Percentiles rank a stretch among this genome's conserved stretches.
Conservation (phyloP, 1,140 invertebrate genomes). For the Drosophila miranda region DNA sequence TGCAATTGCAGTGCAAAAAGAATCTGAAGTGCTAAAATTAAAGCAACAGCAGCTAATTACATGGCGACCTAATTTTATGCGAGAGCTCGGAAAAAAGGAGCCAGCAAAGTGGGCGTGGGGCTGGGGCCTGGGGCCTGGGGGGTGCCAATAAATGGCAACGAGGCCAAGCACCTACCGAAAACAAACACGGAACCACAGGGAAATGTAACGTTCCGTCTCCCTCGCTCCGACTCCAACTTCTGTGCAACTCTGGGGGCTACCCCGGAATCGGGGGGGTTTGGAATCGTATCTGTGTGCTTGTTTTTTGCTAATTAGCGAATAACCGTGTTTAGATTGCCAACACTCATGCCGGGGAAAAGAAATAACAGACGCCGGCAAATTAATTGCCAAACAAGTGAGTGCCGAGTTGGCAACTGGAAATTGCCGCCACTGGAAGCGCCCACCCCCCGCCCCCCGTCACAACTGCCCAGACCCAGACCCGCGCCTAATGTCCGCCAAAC, state of each 20-base stretch:
- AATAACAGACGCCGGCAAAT: constrained; percentile 78
- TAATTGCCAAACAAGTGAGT: constrained; percentile 81
- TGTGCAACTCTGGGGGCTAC: too few species aligned
- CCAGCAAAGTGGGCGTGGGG: neutral
- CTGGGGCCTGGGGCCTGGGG: constrained; percentile 5
- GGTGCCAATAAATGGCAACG: constrained; percentile 76
- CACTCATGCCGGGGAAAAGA: constrained; percentile 73
- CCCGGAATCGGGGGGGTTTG: constrained; percentile 11
- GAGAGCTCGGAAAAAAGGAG: constrained; percentile 66
- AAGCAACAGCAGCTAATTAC: constrained; percentile 75
- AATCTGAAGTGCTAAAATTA: constrained; percentile 57
- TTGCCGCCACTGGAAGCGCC: constrained; percentile 48
- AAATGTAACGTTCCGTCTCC: constrained; percentile 54
- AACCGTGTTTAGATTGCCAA: constrained; percentile 80
- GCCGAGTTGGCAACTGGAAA: constrained; percentile 76
- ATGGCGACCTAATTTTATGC: constrained; percentile 69
- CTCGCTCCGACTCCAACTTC: neutral
- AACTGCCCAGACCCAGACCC: constrained; percentile 20
- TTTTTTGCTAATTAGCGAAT: constrained; percentile 81
- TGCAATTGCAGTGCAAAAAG: constrained; percentile 37
- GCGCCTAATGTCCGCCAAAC: constrained; percentile 59
- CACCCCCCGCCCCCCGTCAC: too few species aligned
- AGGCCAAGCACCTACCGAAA: constrained; percentile 74
- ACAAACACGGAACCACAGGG: constrained; percentile 72
- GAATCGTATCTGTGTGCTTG: constrained; percentile 62